These are phyloP conservation scores for Trimorus sp. DNA, from an alignment of 2,888 invertebrate genomes.

Conservation along the genomic window DNA sequence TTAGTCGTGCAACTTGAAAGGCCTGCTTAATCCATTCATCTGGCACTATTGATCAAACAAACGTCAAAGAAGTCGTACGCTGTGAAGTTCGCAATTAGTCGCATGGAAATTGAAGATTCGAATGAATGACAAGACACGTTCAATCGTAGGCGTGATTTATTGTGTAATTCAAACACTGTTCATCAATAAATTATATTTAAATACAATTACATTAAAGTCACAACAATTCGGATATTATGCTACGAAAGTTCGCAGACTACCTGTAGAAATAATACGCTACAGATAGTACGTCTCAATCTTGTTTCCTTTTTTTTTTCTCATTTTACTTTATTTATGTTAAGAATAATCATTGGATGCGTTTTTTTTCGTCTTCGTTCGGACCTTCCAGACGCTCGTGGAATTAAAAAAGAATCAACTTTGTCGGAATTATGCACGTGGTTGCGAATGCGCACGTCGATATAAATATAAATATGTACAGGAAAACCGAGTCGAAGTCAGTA, in stretches of 20 bases:
- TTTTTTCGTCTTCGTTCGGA: neutral
- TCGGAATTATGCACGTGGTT: slow-evolving; percentile 27
- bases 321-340: slow-evolving; percentile 1
- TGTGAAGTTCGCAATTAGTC: slow-evolving; percentile 43
- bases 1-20: neutral
- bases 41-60: slow-evolving; percentile 49
- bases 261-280: slow-evolving; percentile 61
- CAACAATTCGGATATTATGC: slow-evolving; percentile 65
- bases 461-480: slow-evolving; percentile 53
- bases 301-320: slow-evolving; percentile 1
- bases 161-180: slow-evolving; percentile 61
- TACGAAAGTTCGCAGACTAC: slow-evolving; percentile 53
- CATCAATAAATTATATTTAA: slow-evolving; percentile 68
- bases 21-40: neutral
- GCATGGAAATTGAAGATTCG: neutral
- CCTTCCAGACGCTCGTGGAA: neutral
- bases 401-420: slow-evolving; percentile 10
- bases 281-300: slow-evolving; percentile 44
- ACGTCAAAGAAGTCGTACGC: neutral
- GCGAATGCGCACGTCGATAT: slow-evolving; percentile 27
- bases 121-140: neutral
- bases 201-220: slow-evolving; percentile 66
- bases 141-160: slow-evolving; percentile 55
- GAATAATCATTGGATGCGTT: neutral
- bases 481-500: slow-evolving; percentile 38